Evolutionary conservation across 2,797 vertebrate genomes (phyloP), one percentile per base, ranked within the genome.

Genomic region (Podarcis siculus): DNA sequence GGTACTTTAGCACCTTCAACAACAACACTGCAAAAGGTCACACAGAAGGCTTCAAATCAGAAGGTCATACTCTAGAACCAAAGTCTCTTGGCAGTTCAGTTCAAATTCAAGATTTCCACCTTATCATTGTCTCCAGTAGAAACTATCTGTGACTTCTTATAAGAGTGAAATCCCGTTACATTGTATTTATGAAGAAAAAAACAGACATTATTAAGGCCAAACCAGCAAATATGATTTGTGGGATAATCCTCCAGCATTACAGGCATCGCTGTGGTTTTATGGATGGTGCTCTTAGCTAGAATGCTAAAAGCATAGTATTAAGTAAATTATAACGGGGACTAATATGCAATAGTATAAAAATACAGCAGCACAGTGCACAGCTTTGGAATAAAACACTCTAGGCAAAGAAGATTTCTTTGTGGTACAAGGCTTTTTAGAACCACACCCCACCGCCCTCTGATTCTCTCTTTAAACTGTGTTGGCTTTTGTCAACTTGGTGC

Each of bases 181-280:
- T 73, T 49, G 27, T 81, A 49, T 87, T 89, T 32, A 85, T 72
- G 19, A 25, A 2, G 55, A 30, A 82, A 4, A 76, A 78, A 39
- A 15, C 45, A 58, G 30, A 17, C 32, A 78, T 86, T 81, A 73
- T 55, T 82, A 71, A 35, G 49, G 25, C 76, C 55, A 37, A 86
- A 86, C 61, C 32, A 55, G 66, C 64, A 71, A 78, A 75, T n/a
- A 73, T 55, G 69, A 73, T 87, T 81, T 81, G 35, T 73, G 32
- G 45, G 37, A 80, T 86, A 86, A 79, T 73, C 37, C 27, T 73
- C 21, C 49, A 42, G 45, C 35, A 78, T 58, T 55, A 79, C 27
- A 58, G 27, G 72, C 4, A 3, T 3, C 39, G 32, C 61, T 81
- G 61, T 27, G n/a, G 58, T 80, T 79, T 42, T 64, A 64, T 64